Conservation (phyloP, 2,888 invertebrate species). For the Ormyrus thymus region DNA sequence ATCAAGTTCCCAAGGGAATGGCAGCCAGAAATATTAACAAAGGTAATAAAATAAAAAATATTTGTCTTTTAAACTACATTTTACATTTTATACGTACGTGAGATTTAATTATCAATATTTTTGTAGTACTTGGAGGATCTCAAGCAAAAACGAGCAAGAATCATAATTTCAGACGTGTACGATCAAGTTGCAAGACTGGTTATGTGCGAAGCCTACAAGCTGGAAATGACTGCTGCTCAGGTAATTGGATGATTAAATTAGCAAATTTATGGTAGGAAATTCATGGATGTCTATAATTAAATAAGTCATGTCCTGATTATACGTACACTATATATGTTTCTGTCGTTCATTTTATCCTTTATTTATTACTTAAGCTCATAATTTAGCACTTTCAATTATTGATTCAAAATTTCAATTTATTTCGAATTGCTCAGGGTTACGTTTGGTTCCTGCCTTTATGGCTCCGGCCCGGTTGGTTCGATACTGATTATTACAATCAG, state of each 20-base stretch:
- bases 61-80: not conserved
- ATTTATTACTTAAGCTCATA: too few species aligned
- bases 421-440: constrained; percentile 78
- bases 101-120: constrained; percentile 34
- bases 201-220: constrained; percentile 87
- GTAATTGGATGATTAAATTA: constrained; percentile 59
- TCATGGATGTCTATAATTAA: too few species aligned
- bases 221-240: constrained; percentile 81
- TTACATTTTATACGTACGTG: not conserved
- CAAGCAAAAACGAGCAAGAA: constrained; percentile 81
- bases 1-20: constrained; percentile 82
- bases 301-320: too few species aligned
- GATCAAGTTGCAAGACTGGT: constrained; percentile 84
- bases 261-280: too few species aligned
- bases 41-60: constrained; percentile 73
- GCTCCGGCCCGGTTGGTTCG: constrained; percentile 80
- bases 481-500: constrained; percentile 77
- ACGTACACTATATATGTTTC: too few species aligned
- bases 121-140: constrained; percentile 81
- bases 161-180: constrained; percentile 88
- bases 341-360: too few species aligned
- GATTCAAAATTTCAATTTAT: constrained; percentile 24
- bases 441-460: constrained; percentile 92
- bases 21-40: constrained; percentile 77
- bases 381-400: too few species aligned